These are phyloP conservation scores for Halisarca cf. caerulea DNA, from an alignment of 37 sponge, comb jelly and placozoan species.

Conservation along the genomic window DNA sequence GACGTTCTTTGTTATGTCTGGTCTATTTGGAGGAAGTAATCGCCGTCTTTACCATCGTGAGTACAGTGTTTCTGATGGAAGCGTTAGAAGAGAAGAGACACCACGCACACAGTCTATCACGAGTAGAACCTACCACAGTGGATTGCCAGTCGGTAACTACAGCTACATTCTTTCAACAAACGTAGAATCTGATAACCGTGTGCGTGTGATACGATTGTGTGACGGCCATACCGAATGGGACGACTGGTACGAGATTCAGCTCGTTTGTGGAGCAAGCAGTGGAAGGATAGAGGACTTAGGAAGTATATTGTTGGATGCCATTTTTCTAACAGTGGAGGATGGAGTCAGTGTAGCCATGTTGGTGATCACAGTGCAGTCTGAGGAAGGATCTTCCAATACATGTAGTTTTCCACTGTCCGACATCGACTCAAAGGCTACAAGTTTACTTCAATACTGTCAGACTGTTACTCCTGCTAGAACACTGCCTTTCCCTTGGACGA, in stretches of 20 bases:
- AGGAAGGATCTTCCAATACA: background rate
- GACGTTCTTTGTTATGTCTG: constrained; percentile 17
- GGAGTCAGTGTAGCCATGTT: background rate
- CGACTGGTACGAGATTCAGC: constrained; percentile 15
- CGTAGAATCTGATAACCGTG: background rate
- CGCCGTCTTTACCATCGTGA: constrained; percentile 3
- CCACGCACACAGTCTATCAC: too few species aligned
- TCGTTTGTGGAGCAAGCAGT: background rate
- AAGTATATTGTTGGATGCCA: background rate
- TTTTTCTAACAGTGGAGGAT: background rate
- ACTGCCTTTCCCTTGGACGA: background rate
- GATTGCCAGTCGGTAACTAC: constrained; percentile 3
- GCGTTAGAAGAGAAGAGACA: background rate
- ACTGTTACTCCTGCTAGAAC: background rate
- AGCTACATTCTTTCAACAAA: background rate
- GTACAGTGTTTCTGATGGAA: background rate
- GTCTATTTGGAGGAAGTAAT: background rate
- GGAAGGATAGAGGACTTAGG: background rate
- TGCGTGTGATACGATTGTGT: constrained; percentile 8
- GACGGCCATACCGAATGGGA: background rate
- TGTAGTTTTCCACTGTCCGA: constrained; percentile 20
- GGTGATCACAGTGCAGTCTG: background rate
- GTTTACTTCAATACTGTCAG: background rate
- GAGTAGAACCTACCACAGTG: background rate
- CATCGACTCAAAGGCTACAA: background rate